Percentiles rank a stretch among this genome's conserved stretches.
Conservation (phyloP, 2,888 invertebrate species). For the Kuschelorhynchus macadamiae region DNA sequence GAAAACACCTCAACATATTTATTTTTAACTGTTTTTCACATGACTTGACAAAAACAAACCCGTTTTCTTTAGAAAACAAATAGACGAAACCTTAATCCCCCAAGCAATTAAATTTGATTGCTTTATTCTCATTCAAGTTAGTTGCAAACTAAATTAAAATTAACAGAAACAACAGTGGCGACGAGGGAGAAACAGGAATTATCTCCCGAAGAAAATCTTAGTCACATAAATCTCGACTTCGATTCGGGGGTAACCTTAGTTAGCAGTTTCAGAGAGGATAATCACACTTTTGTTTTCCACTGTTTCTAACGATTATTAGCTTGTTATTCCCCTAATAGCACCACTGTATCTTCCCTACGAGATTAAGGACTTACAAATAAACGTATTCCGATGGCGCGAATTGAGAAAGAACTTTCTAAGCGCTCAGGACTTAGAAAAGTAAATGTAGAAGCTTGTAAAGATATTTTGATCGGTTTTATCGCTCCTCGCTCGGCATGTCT, state of each 20-base stretch:
- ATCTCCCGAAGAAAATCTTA: conserved; percentile 56
- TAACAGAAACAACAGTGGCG: conserved; percentile 34
- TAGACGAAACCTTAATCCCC: conserved; percentile 19
- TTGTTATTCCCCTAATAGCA: conserved; percentile 72
- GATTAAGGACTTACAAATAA: conserved; percentile 49
- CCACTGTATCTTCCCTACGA: conserved; percentile 57
- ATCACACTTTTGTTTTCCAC: conserved; percentile 80
- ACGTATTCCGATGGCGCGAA: conserved; percentile 41
- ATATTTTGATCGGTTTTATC: conserved; percentile 27
- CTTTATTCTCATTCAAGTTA: conserved; percentile 36
- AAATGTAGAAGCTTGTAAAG: conserved; percentile 24
- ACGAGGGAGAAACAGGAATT: conserved; percentile 31
- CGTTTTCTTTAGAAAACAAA: conserved; percentile 17
- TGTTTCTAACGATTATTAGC: conserved; percentile 77
- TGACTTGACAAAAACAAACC: not conserved
- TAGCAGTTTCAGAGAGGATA: conserved; percentile 68
- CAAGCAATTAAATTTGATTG: conserved; percentile 35
- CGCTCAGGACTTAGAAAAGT: conserved; percentile 27
- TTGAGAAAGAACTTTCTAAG: conserved; percentile 36
- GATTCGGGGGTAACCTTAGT: conserved; percentile 62
- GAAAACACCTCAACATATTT: not conserved
- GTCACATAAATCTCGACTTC: conserved; percentile 63
- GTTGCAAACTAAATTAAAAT: conserved; percentile 44
- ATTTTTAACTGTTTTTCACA: not conserved
- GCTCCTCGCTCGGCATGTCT: not conserved